Evolutionary conservation across 1,140 invertebrate species (phyloP), one percentile per base, ranked within the genome.

Genomic region (Drosophila lowei): DNA sequence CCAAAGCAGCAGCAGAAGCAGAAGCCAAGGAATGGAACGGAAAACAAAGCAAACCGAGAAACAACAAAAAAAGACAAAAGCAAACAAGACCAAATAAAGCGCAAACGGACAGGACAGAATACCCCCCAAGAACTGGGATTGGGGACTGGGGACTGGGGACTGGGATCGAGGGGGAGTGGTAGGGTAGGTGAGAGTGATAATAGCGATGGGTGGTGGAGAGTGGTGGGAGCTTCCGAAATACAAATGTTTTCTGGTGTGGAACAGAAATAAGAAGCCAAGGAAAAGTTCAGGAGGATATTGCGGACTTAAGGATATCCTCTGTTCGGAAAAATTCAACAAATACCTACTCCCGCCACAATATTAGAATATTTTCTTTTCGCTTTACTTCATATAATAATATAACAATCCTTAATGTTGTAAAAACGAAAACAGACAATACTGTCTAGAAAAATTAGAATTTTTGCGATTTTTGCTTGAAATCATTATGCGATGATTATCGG

Each of bases 231-330:
- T 38, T 58, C 59, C 53, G 34, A 85, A 79, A 80, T 63, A 86
- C 81, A 85, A 85, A 86, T 86, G 77, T 84, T 80, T 85, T 76
- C 56, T 61, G 77, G 58, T 79, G 76, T 79, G 75, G 66, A 71
- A 78, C 70, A 73, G 53, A 72, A 70, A 79, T 75, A 71, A 79
- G 72, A 72, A 70, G 44, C 28, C 55, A 47, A 34, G 42, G 8
- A 34, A 34, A 7, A 18, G 9, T 41, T 6, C 1, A 9, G 21
- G 2, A 13, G 34, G 11, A 5, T 2, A 3, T 41, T n/a, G 0
- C 13, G 41, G 34, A 46, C 8, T 15, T 3, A 1, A 6, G 1
- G 7, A 28, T 57, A 62, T 41, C 59, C 59, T 34, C 1, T 11
- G 16, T 11, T 23, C 0, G 7, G 18, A 9, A 23, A 9, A 28